Evolutionary conservation across 1,140 invertebrate species (phyloP), one percentile per base, ranked within the genome.

Genomic region (Atta colombica): DNA sequence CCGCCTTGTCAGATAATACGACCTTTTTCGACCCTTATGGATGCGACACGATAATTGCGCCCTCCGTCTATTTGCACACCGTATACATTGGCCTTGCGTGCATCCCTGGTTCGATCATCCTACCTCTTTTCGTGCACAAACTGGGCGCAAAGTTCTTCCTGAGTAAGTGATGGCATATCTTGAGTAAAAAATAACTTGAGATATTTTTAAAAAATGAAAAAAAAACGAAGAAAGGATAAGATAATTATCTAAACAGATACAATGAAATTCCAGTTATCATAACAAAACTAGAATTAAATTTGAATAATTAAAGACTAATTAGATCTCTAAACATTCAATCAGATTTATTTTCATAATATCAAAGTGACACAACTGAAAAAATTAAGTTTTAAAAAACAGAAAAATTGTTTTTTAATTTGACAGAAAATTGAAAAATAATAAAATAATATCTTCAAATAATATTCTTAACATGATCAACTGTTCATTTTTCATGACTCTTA

Each of bases 141-240:
- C 95, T 97, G 16, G 97, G 97, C 8, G 96, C 97, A 8, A 97
- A 97, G 93, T 97, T 97, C 93, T 97, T 97, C 94, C 94, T 97
- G 58, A 97, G 97, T 97, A 93, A 96, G 96, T 96, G 74, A 66
- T 3, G 18, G 49, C 2, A 49, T 18, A 51, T 12, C 39, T 10
- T 45, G 39, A 39, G 39, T 8, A 39, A 39, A 39, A 10, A 2
- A 55, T 2, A 77, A n/a, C 2, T 49, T 8, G 2, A n/a, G 0
- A 14, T 3, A 21, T 1, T 3, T 2, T 31, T 28, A 21, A 81
- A 18, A 12, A 2, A 63, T 8, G 2, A 8, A 18, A 61, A 39
- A 5, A 18, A 1, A 60, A 45, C 7, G 2, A 7, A 21, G 5
- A 10, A 12, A 21, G 10, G 0, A 12, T 1, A 66, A 4, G 8